Evolutionary conservation across 2,797 vertebrate species (phyloP), one percentile per base, ranked within the genome.

Genomic region (Lepidocolaptes lacrymiger): DNA sequence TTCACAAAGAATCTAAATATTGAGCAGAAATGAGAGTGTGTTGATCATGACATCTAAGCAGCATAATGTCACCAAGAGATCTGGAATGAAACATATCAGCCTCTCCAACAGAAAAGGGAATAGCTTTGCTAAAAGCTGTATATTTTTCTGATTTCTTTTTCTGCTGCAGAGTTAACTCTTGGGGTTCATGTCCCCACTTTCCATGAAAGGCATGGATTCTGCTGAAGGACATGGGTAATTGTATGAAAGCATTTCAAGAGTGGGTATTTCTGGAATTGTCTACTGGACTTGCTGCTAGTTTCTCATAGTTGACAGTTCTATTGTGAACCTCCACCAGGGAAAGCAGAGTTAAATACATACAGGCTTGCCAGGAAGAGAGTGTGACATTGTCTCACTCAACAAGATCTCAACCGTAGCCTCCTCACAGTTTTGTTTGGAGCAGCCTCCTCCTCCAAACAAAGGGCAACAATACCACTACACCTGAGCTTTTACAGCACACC

Each of bases 1-100:
- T 93, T 87, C 49, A 72, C 48, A 58, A 79, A 64, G 71, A 76
- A 95, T 72, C 71, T 74, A 87, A 96, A 91, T 89, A 82, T 26
- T 85, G 80, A 89, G 64, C 36, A 93, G 64, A 77, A 96, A 37
- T 13, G 44, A 79, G 76, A 79, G 64, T 20, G 49, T 56, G 71
- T 77, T 94, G 91, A 74, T 92, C 36, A 4, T 46, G 89, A 63
- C 32, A 84, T 89, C 74, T 68, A 72, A 91, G 74, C 52, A 64
- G 56, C 8, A 4, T 23, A 85, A 83, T 67, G 64, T 94, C 86
- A 85, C 39, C 48, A 59, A 67, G 13, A 13, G 52, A 76, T 72
- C 77, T 61, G 39, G 52, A 54, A n/a, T 4, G 54, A 80, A 88
- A 87, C n/a, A 18, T 19, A 75, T 14, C 27, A 44, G 8, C 37